phyloP scores from a whole-genome alignment of 2,888 invertebrate genomes.

The Thera britannica region DNA sequence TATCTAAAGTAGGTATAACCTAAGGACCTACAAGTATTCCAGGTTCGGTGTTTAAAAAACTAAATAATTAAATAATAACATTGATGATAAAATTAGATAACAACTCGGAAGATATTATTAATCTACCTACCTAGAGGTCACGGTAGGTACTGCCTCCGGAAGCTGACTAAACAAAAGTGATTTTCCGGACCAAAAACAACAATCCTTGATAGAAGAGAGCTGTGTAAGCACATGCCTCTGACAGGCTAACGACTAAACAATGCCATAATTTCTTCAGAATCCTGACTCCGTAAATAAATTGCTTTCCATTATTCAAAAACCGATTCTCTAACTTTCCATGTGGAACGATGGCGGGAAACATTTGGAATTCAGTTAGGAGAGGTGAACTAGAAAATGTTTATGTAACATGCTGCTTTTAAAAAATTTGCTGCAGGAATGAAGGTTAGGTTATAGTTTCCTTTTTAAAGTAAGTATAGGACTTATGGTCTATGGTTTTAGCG shows the following conservation, averaged over 20 bases:
- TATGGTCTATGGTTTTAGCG: no score
- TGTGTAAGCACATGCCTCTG: conserved; percentile 20
- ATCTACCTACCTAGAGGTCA: no score
- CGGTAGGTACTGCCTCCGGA: neutral
- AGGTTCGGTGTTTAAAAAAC: no score
- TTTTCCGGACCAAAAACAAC: conserved; percentile 31
- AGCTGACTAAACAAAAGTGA: conserved; percentile 25
- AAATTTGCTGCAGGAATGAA: neutral
- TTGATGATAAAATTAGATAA: no score
- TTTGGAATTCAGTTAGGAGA: conserved; percentile 30
- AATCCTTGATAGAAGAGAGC: conserved; percentile 6
- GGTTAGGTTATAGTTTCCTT: no score
- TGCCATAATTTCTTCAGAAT: conserved; percentile 30
- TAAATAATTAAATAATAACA: no score
- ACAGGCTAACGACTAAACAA: conserved; percentile 37
- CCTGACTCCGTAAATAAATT: conserved; percentile 21
- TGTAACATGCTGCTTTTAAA: neutral
- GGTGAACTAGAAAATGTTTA: conserved; percentile 14
- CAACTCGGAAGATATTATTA: neutral
- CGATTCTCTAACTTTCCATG: conserved; percentile 28
- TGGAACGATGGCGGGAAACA: conserved; percentile 23
- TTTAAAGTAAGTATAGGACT: no score
- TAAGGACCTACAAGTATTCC: no score
- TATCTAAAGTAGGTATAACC: no score
- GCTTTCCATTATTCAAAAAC: conserved; percentile 28